Evolutionary conservation across 2,888 invertebrate genomes (phyloP), one percentile per base, ranked within the genome.

Genomic region (Schizaphis graminum): DNA sequence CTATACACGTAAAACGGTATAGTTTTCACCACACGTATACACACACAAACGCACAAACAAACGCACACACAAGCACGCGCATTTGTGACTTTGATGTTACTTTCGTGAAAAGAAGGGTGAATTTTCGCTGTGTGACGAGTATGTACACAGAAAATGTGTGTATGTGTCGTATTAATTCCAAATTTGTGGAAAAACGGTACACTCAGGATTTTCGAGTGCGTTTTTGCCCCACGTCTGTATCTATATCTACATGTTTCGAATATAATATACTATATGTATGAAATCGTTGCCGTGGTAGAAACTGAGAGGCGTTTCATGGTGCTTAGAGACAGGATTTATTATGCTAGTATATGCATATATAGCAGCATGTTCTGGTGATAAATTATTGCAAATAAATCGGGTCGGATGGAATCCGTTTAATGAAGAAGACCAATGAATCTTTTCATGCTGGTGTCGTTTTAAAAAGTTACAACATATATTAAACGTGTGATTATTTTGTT

Each of bases 371-470:
- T 84, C 10, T 26, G 47, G 57, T 41, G 8, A 93, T 93, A 89
- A 89, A 84, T 93, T 77, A 44, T n/a, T 56, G 47, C 44, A n/a
- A 93, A 93, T 93, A 93, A 93, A 90, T 90, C 93, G 90, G 93
- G 93, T 49, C 41, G 49, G 49, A 93, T 61, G 89, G 47, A 57
- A 56, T 35, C 89, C 61, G 57, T 93, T 93, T 89, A 90, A 56
- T 61, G 57, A 85, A 90, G 90, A 89, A 56, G 89, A 56, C 56
- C 41, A 49, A 41, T 13, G 28, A 35, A 21, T 41, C 21, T 35
- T 13, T 26, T 35, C 28, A 28, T 35, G 1, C 57, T 49, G 35
- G 35, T 35, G 26, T 0, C n/a, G 10, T 10, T 35, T 49, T 26
- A 35, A 67, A 92, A 92, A 92, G 61, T 49, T 67, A 67, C 26